These are phyloP conservation scores for Prietella phreatophila DNA, from an alignment of 2,113 vertebrate species.

Conservation along the genomic window DNA sequence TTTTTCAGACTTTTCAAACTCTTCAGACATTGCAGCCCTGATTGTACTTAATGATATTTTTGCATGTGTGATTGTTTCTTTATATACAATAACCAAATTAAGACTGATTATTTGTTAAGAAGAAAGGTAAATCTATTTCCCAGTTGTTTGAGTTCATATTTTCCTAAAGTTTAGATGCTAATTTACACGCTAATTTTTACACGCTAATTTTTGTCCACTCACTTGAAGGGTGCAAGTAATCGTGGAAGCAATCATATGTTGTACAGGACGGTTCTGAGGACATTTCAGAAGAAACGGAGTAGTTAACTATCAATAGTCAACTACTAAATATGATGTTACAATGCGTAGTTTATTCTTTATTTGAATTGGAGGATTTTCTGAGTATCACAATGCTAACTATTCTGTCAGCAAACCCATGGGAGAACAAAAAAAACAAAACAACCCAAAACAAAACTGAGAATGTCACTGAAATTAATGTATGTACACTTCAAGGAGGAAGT, in stretches of 20 bases:
- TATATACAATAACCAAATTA: background rate
- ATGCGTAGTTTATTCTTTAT: background rate
- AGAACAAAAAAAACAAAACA: background rate
- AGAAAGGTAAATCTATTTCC: background rate
- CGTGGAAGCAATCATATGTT: background rate
- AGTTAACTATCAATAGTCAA: background rate
- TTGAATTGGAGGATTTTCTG: background rate
- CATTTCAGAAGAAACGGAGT: background rate
- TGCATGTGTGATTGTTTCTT: background rate
- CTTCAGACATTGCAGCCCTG: background rate
- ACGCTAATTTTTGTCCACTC: background rate
- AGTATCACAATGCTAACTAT: background rate
- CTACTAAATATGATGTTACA: background rate
- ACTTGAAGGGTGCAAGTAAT: background rate
- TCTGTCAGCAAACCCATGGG: background rate
- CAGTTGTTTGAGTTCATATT: no score
- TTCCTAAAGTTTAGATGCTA: background rate
- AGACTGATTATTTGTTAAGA: background rate
- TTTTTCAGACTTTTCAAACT: background rate
- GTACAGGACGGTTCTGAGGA: background rate
- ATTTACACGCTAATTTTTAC: background rate
- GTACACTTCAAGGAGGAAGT: background rate
- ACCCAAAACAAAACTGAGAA: background rate
- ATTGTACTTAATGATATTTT: background rate
- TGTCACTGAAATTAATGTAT: background rate